Percentiles rank a stretch among this genome's conserved stretches.
Evolutionary conservation across 2,888 invertebrate genomes (phyloP).

Genomic region (Philaethria dido): DNA sequence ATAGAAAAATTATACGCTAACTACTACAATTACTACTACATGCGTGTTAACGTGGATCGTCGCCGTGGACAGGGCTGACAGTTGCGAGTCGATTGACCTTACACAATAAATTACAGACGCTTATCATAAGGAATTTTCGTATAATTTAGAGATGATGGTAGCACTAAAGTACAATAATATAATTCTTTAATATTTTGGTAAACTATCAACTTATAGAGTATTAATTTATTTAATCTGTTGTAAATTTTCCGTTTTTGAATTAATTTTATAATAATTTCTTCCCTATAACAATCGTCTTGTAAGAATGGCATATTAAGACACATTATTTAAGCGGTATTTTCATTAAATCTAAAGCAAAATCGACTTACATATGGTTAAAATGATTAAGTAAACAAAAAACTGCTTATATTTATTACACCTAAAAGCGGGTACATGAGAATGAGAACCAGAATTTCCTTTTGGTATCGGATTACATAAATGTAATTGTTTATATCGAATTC

Average conservation of each 20-base stretch:
- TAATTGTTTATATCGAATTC: slow-evolving; percentile 45
- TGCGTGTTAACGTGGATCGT: background rate
- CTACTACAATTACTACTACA: slow-evolving; percentile 40
- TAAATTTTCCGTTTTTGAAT: background rate
- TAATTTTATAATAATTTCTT: background rate
- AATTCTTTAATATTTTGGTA: background rate
- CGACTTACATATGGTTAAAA: background rate
- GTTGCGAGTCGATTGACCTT: background rate
- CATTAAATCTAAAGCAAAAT: slow-evolving; percentile 1
- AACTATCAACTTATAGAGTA: background rate
- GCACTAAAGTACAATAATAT: background rate
- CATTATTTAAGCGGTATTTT: slow-evolving; percentile 6
- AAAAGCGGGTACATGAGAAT: slow-evolving; percentile 57
- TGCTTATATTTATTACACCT: slow-evolving; percentile 55
- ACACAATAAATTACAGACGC: background rate
- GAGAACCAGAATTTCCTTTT: slow-evolving; percentile 56
- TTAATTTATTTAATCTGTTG: background rate
- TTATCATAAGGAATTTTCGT: slow-evolving; percentile 2
- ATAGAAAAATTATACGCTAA: slow-evolving; percentile 46
- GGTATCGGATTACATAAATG: slow-evolving; percentile 53
- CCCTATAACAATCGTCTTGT: slow-evolving; percentile 1
- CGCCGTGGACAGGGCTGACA: background rate
- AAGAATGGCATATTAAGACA: background rate
- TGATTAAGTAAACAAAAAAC: slow-evolving; percentile 44
- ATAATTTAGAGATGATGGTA: background rate